Conservation (phyloP, 1,140 invertebrate species). For the Anastrepha ludens region DNA sequence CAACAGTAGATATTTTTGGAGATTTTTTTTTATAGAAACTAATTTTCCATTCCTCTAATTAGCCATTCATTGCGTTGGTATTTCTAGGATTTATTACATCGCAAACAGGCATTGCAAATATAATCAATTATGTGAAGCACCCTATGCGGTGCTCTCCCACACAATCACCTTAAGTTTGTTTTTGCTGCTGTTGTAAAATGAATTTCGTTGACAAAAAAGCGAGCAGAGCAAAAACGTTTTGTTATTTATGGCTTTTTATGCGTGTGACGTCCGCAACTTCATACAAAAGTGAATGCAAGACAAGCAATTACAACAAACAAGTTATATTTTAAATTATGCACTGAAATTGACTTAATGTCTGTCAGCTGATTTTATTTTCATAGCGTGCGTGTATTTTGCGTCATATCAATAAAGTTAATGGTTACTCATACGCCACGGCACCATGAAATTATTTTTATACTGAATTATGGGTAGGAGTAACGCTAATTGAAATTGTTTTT, state of each 20-base stretch:
- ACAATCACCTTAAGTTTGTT: too few species aligned
- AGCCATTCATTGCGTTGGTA: background rate
- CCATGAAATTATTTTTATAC: background rate
- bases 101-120: background rate
- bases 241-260: constrained; percentile 3
- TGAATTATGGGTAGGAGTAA: background rate
- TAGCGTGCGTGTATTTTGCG: background rate
- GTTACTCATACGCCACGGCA: constrained; percentile 23
- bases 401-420: constrained; percentile 1
- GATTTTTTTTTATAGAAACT: background rate
- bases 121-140: background rate
- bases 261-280: background rate
- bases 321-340: constrained; percentile 8
- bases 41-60: background rate
- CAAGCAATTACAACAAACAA: background rate
- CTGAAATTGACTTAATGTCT: constrained; percentile 3
- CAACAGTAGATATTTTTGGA: background rate
- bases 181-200: background rate
- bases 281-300: too few species aligned
- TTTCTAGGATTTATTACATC: constrained; percentile 15
- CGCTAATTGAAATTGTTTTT: background rate
- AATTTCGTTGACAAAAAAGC: background rate
- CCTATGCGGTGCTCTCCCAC: too few species aligned
- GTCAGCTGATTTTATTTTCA: constrained; percentile 4
- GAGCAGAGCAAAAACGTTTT: background rate